phyloP scores from a whole-genome alignment of 2,113 vertebrate species.

The Origma solitaria region DNA sequence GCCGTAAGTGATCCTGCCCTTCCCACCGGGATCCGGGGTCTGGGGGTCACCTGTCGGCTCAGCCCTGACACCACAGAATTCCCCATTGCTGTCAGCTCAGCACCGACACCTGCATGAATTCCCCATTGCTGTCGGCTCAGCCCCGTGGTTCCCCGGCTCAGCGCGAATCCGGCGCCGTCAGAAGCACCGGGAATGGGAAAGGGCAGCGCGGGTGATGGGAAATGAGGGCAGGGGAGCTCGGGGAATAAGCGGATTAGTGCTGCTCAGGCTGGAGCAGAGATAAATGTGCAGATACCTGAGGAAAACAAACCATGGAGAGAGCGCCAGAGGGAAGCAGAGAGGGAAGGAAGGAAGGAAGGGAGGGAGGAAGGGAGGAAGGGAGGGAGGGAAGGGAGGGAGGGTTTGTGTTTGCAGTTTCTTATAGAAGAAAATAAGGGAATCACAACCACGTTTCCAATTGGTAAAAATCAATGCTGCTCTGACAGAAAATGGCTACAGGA shows the following conservation, averaged over 20 bases:
- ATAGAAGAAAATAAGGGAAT: not conserved
- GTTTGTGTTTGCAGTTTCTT: not conserved
- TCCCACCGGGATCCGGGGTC: not conserved
- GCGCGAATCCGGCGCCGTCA: too few relatives aligned
- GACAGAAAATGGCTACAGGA: not conserved
- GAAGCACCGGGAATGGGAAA: not conserved
- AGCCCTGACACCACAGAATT: accelerated
- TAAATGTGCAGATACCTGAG: not conserved
- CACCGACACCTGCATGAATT: accelerated
- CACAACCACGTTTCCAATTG: accelerated
- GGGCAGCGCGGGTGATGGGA: not conserved
- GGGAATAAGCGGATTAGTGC: not conserved
- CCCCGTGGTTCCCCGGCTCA: too few relatives aligned
- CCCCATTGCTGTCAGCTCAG: not conserved
- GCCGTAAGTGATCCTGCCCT: slow-evolving; percentile 72
- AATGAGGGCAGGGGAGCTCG: not conserved
- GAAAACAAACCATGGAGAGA: not conserved
- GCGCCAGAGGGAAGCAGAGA: not conserved
- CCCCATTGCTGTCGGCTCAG: not conserved
- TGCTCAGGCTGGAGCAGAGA: not conserved
- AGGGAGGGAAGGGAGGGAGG: not conserved
- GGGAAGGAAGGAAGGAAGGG: too few relatives aligned
- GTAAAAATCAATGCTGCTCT: not conserved
- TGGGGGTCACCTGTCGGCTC: too few relatives aligned
- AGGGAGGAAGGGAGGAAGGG: not conserved